These are phyloP conservation scores for Gambelia wislizenii DNA, from an alignment of 2,797 vertebrate species.

Conservation along the genomic window DNA sequence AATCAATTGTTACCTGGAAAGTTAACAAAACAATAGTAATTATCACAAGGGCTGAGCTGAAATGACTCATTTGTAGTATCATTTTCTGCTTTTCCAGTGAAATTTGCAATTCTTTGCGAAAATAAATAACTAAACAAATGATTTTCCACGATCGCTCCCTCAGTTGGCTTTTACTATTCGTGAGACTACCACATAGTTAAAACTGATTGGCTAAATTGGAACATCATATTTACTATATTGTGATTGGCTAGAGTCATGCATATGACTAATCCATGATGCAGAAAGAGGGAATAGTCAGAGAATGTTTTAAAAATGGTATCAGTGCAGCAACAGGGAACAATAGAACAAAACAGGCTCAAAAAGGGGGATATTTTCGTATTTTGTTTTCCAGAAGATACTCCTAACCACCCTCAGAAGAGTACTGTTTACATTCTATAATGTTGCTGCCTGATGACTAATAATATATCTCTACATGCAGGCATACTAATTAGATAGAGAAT, in stretches of 20 bases:
- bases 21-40: slow-evolving; percentile 33
- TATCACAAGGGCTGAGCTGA: background rate
- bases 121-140: background rate
- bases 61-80: background rate
- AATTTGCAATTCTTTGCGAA: background rate
- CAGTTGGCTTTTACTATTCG: background rate
- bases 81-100: background rate
- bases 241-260: background rate
- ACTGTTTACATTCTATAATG: background rate
- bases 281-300: background rate
- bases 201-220: background rate
- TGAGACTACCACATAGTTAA: background rate
- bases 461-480: background rate
- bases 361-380: background rate
- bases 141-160: background rate
- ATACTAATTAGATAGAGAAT: background rate
- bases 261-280: background rate
- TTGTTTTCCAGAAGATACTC: background rate
- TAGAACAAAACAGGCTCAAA: background rate
- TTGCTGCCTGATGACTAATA: background rate
- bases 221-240: background rate
- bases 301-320: background rate
- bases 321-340: background rate
- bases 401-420: background rate
- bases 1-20: slow-evolving; percentile 28